Percentiles rank a stretch among this genome's conserved stretches.
Evolutionary conservation across 1,140 invertebrate species (phyloP).

Genomic region (Lucilia cuprina): DNA sequence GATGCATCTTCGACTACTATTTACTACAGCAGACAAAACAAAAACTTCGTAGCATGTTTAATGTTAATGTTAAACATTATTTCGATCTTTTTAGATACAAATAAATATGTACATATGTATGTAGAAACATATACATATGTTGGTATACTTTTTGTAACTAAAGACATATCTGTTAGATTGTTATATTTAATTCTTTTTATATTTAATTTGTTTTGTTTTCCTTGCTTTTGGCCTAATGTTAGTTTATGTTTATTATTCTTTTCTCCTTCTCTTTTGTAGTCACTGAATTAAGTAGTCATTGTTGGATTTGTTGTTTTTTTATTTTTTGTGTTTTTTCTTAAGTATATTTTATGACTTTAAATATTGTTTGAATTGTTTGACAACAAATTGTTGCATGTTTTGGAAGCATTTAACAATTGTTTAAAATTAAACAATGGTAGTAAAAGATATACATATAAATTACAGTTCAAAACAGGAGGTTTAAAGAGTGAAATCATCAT

Average conservation of each 20-base stretch:
- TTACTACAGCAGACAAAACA: neutral
- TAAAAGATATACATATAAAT: neutral
- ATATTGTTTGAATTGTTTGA: constrained; percentile 8
- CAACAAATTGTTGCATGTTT: constrained; percentile 7
- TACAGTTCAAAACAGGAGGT: neutral
- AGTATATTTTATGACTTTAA: neutral
- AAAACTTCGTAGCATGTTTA: neutral
- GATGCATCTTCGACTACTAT: neutral
- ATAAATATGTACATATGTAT: no score
- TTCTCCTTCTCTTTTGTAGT: neutral
- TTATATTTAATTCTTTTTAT: neutral
- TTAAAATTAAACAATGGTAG: neutral
- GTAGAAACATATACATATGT: neutral
- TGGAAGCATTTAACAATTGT: neutral
- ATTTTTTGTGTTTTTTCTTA: neutral
- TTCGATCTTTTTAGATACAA: neutral
- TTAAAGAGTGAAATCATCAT: neutral
- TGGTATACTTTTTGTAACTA: no score
- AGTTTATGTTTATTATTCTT: neutral
- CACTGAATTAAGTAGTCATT: neutral
- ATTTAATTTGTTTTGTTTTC: neutral
- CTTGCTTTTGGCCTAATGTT: neutral
- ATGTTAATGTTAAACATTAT: constrained; percentile 1
- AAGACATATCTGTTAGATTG: neutral
- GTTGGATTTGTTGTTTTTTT: neutral